Evolutionary conservation across 2,113 vertebrate species (phyloP), one percentile per base, ranked within the genome.

Genomic region (Otolemur garnettii): DNA sequence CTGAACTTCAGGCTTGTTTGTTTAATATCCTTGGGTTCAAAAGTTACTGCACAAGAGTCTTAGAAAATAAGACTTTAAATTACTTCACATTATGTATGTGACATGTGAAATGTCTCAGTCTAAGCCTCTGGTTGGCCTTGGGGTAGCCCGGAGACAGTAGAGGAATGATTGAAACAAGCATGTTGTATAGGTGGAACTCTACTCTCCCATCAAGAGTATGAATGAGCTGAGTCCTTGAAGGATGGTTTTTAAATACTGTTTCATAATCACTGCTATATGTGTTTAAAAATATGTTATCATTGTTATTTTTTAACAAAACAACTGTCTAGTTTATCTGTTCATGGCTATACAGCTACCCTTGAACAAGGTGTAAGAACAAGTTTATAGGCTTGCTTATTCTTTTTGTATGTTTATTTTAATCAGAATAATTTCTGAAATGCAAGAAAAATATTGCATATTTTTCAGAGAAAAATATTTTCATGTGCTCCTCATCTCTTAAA

Each of bases 31-130:
- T 57, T 59, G 22, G 4, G 9, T 78, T 80, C 30, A 89, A 59
- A 91, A 85, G 74, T 83, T 86, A 38, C 69, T 85, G 95, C 8
- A 38, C 7, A 57, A 50, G 1, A 50, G 18, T 69, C n/a, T 15
- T 91, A 38, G 38, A 93, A 95, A 89, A 72, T 64, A 42, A 68
- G 21, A 38, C 0, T 75, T 81, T 79, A 85, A 69, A 60, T 88
- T 59, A 24, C 45, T 55, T 95, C 24, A 45, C 4, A 55, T 1
- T 13, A 5, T 68, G 19, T 15, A 15, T 62, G n/a, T 11, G 42
- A 75, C 0, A 33, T 30, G 15, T 10, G 24, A 30, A 0, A 3
- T 6, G 13, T 50, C n/a, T 88, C 35, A 64, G 6, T 42, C 38
- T n/a, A 4, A 86, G 28, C 14, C 9, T 78, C 42, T 78, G 24